Conservation (phyloP, 2,888 invertebrate genomes). For the Cyclophora punctaria region DNA sequence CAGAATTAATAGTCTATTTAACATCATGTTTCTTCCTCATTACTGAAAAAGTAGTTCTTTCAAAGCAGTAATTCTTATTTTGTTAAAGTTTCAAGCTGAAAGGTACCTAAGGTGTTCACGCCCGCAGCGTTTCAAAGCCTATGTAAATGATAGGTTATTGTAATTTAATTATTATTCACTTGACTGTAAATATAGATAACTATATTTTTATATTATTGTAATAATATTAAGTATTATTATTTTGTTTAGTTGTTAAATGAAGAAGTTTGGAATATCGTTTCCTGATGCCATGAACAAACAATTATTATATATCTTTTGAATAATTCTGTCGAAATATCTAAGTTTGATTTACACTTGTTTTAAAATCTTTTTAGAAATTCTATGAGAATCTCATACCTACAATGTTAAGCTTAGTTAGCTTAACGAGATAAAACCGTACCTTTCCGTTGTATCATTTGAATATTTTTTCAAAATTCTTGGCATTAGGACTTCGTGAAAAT, state of each 20-base stretch:
- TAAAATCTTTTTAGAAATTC: slow-evolving; percentile 16
- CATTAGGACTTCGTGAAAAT: slow-evolving; percentile 47
- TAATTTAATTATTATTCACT: slow-evolving; percentile 47
- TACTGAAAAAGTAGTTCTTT: slow-evolving; percentile 27
- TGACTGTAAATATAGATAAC: slow-evolving; percentile 65
- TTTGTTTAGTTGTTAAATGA: slow-evolving; percentile 36
- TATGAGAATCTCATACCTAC: slow-evolving; percentile 40
- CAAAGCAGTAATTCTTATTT: slow-evolving; percentile 24
- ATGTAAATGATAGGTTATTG: slow-evolving; percentile 30
- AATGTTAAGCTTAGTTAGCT: slow-evolving; percentile 11
- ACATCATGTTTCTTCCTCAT: slow-evolving; percentile 11
- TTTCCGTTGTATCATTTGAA: slow-evolving; percentile 13
- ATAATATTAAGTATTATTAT: slow-evolving; percentile 51
- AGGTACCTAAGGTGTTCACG: slow-evolving; percentile 39
- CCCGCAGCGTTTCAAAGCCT: slow-evolving; percentile 29
- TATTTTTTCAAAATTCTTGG: slow-evolving; percentile 30
- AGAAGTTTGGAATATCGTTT: slow-evolving; percentile 42
- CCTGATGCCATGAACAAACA: slow-evolving; percentile 54
- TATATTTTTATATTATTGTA: slow-evolving; percentile 70
- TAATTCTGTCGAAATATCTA: slow-evolving; percentile 3
- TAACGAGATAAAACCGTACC: slow-evolving; percentile 2
- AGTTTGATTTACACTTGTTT: not conserved
- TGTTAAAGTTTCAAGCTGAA: slow-evolving; percentile 30
- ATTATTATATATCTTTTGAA: slow-evolving; percentile 2
- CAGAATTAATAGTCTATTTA: slow-evolving; percentile 5